These are phyloP conservation scores for Tuberolachnus salignus DNA, from an alignment of 2,888 invertebrate genomes.

Conservation along the genomic window DNA sequence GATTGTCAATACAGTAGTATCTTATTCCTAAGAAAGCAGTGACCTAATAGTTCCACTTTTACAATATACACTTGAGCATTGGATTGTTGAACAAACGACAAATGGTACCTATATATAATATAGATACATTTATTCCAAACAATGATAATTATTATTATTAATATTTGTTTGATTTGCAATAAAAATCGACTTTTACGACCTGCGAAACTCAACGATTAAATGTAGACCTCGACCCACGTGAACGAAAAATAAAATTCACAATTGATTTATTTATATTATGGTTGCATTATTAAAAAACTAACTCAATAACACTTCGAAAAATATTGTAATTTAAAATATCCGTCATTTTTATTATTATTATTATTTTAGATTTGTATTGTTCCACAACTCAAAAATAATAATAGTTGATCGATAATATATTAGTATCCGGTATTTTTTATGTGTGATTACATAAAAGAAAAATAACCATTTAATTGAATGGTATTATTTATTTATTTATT, in stretches of 20 bases:
- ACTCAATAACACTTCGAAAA: too few relatives aligned
- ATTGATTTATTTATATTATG: too few relatives aligned
- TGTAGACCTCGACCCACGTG: too few relatives aligned
- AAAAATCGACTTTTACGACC: background rate
- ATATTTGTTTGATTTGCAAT: conserved; percentile 2
- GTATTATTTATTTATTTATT: background rate
- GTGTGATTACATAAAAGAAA: background rate
- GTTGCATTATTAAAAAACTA: too few relatives aligned
- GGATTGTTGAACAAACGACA: background rate
- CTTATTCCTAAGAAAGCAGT: too few relatives aligned
- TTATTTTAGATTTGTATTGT: background rate
- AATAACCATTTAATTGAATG: background rate
- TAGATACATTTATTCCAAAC: background rate
- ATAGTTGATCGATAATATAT: background rate
- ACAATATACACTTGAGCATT: background rate
- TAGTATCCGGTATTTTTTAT: too few relatives aligned
- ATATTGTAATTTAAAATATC: too few relatives aligned
- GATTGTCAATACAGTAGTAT: conserved; percentile 13
- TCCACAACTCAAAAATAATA: background rate
- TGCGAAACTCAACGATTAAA: too few relatives aligned
- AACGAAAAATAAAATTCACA: too few relatives aligned
- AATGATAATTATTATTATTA: too few relatives aligned
- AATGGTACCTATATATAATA: too few relatives aligned
- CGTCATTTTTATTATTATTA: background rate
- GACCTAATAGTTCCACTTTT: too few relatives aligned